Evolutionary conservation across 2,113 vertebrate genomes (phyloP).

Genomic region (Eira barbara): DNA sequence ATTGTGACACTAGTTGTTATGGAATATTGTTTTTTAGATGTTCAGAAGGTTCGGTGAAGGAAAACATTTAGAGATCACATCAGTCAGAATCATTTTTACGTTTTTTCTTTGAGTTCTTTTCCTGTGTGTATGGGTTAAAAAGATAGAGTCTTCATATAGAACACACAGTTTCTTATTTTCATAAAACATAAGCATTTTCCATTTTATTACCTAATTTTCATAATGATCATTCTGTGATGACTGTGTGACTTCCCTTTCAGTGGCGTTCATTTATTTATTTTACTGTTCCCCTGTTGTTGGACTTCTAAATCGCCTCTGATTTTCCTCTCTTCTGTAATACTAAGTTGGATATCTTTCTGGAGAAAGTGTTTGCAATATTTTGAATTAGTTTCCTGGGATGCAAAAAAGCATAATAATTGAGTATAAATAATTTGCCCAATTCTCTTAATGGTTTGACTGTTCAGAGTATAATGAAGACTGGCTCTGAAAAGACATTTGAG

Average conservation of each 20-base stretch:
- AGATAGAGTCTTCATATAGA: background rate
- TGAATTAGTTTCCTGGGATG: conserved; percentile 14
- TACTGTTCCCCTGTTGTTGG: background rate
- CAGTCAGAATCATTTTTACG: background rate
- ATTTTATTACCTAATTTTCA: background rate
- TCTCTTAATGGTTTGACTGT: background rate
- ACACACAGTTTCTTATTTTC: background rate
- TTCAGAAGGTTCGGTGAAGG: background rate
- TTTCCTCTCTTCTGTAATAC: conserved; percentile 11
- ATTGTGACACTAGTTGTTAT: background rate
- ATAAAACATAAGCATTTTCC: background rate
- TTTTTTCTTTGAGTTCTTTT: conserved; percentile 25
- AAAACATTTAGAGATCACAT: background rate
- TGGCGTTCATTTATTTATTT: background rate
- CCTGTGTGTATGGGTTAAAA: background rate
- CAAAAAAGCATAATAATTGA: background rate
- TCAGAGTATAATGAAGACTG: background rate
- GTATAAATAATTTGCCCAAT: background rate
- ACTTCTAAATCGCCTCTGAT: background rate
- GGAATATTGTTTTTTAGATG: background rate
- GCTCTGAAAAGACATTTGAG: conserved; percentile 7
- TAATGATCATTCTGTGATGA: background rate
- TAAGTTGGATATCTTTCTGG: background rate
- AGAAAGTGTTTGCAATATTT: background rate
- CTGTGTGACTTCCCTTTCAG: background rate